Evolutionary conservation across 2,888 invertebrate genomes (phyloP).

Genomic region (Loripinus fragilis): DNA sequence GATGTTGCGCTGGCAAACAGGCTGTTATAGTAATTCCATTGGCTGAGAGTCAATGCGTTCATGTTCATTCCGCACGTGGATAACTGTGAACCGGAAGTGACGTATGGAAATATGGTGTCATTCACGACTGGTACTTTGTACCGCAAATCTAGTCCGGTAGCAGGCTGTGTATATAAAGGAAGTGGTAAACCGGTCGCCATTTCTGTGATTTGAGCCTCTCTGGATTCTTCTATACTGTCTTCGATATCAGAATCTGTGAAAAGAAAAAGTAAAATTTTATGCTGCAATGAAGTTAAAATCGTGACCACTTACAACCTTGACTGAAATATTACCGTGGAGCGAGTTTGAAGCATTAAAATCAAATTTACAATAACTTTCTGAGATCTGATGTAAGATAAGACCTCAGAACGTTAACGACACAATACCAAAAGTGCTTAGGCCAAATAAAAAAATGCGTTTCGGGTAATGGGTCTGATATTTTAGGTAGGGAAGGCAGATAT

Average conservation of each 20-base stretch:
- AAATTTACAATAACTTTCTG: no score
- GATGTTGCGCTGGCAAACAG: conserved; percentile 35
- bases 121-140: conserved; percentile 33
- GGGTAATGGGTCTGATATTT: no score
- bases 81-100: conserved; percentile 32
- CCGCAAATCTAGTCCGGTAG: conserved; percentile 12
- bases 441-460: no score
- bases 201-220: neutral
- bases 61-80: conserved; percentile 44
- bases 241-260: neutral
- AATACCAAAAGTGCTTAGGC: no score
- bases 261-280: no score
- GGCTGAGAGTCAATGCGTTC: conserved; percentile 58
- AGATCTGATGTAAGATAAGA: no score
- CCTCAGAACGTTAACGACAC: no score
- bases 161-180: conserved; percentile 30
- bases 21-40: conserved; percentile 63
- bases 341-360: no score
- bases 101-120: conserved; percentile 39
- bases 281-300: no score
- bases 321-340: no score
- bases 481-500: no score
- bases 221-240: neutral
- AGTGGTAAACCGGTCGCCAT: conserved; percentile 33
- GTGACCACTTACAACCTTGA: no score